Conservation (phyloP, 2,888 invertebrate genomes). For the Auanema sp. region DNA sequence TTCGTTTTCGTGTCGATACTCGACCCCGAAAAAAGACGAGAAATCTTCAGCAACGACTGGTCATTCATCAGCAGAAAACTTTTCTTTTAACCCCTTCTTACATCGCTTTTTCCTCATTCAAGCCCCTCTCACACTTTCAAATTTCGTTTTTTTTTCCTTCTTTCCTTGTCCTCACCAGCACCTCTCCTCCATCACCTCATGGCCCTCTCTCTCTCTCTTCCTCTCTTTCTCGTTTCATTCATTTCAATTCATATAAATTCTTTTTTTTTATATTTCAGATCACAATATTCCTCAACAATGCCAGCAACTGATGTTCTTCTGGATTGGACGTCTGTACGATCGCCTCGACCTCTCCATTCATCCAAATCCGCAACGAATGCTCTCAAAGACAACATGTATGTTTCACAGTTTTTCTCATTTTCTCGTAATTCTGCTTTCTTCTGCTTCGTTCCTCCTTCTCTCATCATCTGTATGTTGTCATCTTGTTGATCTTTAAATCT, state of each 20-base stretch:
- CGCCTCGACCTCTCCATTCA: slow-evolving; percentile 16
- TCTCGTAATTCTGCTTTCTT: slow-evolving; percentile 4
- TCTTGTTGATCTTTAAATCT: no score
- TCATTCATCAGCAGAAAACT: no score
- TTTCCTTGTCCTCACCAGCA: background rate
- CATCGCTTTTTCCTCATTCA: slow-evolving; percentile 5
- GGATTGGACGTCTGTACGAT: slow-evolving; percentile 11
- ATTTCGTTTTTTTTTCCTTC: slow-evolving; percentile 6
- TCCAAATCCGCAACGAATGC: slow-evolving; percentile 19
- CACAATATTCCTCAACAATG: slow-evolving; percentile 10
- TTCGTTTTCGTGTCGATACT: no score
- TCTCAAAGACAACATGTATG: slow-evolving; percentile 3
- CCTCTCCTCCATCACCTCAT: background rate
- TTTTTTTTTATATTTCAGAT: slow-evolving; percentile 8
- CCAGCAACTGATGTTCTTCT: slow-evolving; percentile 15
- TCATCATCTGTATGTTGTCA: no score
- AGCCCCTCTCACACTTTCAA: slow-evolving; percentile 12
- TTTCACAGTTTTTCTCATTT: background rate
- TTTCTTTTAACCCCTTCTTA: no score
- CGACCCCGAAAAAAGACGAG: no score
- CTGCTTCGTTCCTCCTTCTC: background rate
- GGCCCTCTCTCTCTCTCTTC: slow-evolving; percentile 2
- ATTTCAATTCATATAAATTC: background rate
- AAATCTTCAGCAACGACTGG: no score
- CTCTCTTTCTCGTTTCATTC: background rate